Base-by-base conservation (phyloP, 35 echinoderm and acorn worm species). In the Heliocidaris tuberculata region DNA sequence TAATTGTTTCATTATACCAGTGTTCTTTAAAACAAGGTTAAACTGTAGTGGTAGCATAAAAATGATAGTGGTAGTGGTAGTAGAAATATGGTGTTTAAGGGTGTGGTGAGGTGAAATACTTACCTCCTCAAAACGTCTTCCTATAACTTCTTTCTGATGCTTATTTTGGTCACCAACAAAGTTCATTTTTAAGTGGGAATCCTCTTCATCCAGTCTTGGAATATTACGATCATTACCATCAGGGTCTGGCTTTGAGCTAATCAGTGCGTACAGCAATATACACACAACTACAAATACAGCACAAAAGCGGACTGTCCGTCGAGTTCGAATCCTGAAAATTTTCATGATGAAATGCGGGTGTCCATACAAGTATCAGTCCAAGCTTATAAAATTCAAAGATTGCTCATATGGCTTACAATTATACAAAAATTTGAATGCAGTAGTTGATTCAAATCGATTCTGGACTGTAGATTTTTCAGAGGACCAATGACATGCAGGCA, bases 261-360 rank as follows among this genome's bases (percentile, higher is more conserved):
- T n/a, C 31, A 32, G 24, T 9, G 47, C 87, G 24, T 89, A 89
- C 31, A 89, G 17, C 47, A 89, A 89, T 27, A 89, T 27, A 42
- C 31, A 89, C 87, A 89, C 19, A 48, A 48, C 29, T 47, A 89
- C 32, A 48, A 89, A 89, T 32, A 89, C 4, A 32, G 31, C 29
- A 7, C 21, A 6, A 89, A 89, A 47, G 31, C 87, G 87, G 87
- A 89, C 0, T 24, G 47, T 19, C 87, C 87, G 87, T 27, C 47
- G 31, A 9, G 87, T 89, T 89, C 87, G 87, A 89, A 89, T 89
- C 87, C 87, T 89, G 29, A 89, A 89, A 17, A 89, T 89, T 16
- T 89, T 89, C 87, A 89, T 89, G 87, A 48, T 89, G 31, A 48
- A 48, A 24, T 89, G 6, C 24, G 6, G 61, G 17, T 27, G 61